Evolutionary conservation across 2,797 vertebrate species (phyloP).

Genomic region (Rousettus madagascariensis): DNA sequence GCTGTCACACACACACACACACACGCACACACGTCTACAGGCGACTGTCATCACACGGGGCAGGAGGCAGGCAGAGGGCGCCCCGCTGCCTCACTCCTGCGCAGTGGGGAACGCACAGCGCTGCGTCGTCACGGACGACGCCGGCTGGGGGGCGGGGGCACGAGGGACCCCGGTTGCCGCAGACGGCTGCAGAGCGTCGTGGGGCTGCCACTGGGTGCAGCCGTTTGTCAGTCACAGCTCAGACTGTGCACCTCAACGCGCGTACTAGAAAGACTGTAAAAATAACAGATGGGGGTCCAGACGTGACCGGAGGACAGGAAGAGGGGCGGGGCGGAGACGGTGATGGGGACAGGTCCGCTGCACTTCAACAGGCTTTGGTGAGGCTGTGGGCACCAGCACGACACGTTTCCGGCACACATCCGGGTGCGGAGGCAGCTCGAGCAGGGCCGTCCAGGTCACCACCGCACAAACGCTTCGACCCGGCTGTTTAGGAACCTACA

Average conservation of each 20-base stretch:
- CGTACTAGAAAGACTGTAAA: too few relatives aligned
- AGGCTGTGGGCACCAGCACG: too few relatives aligned
- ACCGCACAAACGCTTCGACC: rapidly evolving
- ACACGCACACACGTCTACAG: too few relatives aligned
- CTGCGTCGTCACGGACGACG: rapidly evolving
- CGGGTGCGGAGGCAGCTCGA: rapidly evolving
- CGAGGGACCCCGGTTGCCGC: not conserved
- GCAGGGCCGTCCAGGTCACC: rapidly evolving
- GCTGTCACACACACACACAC: too few relatives aligned
- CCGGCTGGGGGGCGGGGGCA: not conserved
- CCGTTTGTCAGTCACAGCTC: not conserved
- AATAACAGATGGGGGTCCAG: not conserved
- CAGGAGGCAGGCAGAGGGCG: not conserved
- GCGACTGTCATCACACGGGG: not conserved
- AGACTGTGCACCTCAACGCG: rapidly evolving
- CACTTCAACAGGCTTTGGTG: too few relatives aligned
- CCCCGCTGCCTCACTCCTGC: too few relatives aligned
- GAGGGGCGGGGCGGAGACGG: too few relatives aligned
- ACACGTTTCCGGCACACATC: rapidly evolving
- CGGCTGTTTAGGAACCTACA: too few relatives aligned
- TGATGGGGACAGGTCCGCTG: too few relatives aligned
- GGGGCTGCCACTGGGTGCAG: not conserved
- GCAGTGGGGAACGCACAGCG: too few relatives aligned
- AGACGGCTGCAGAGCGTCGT: not conserved
- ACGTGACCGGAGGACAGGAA: too few relatives aligned